phyloP scores from a whole-genome alignment of 2,888 invertebrate species.

The Ectemnius lituratus region DNA sequence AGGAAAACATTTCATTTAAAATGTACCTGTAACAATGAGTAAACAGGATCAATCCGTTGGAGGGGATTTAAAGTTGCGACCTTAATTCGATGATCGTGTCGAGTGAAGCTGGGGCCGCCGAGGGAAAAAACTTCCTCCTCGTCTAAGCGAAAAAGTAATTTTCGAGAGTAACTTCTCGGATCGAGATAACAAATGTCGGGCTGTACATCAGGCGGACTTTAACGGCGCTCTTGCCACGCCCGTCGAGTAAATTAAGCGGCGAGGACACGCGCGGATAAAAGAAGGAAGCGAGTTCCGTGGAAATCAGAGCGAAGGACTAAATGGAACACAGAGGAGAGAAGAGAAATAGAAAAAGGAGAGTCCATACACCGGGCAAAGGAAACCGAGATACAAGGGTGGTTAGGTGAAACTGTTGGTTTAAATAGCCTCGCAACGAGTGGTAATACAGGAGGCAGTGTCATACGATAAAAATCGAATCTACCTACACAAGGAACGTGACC shows the following conservation, averaged over 20 bases:
- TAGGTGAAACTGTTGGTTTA: conserved; percentile 67
- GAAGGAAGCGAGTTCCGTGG: neutral
- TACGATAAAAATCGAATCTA: conserved; percentile 6
- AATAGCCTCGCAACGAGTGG: conserved; percentile 60
- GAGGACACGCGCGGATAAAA: conserved; percentile 25
- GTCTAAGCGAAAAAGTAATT: conserved; percentile 38
- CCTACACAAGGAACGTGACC: neutral
- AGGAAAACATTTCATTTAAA: no score
- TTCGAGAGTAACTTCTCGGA: conserved; percentile 31
- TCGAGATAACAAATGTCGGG: conserved; percentile 25
- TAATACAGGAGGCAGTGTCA: conserved; percentile 27
- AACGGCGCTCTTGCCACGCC: conserved; percentile 8
- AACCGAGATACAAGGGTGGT: conserved; percentile 38
- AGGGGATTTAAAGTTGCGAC: conserved; percentile 2
- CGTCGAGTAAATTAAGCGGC: conserved; percentile 16
- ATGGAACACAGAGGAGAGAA: conserved; percentile 19
- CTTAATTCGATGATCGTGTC: conserved; percentile 34
- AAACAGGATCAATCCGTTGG: no score
- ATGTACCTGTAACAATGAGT: no score
- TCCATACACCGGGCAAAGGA: neutral
- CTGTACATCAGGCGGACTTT: conserved; percentile 17
- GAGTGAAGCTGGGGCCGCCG: no score
- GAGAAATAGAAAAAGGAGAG: neutral
- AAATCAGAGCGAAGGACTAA: neutral
- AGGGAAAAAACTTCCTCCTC: conserved; percentile 15